Evolutionary conservation across 1,140 invertebrate species (phyloP).

Genomic region (Platorchestia sp.): DNA sequence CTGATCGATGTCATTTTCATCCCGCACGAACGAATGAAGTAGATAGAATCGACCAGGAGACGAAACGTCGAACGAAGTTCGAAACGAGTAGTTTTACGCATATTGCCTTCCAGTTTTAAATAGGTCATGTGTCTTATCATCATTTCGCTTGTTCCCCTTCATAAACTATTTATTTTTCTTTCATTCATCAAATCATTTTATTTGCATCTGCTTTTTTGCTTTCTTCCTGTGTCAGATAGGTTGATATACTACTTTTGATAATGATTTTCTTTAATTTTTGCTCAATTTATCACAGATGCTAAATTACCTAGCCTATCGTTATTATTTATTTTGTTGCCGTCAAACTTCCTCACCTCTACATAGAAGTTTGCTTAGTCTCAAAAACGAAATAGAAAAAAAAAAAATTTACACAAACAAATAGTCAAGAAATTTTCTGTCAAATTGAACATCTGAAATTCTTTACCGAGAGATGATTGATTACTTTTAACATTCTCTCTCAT

Average conservation of each 20-base stretch:
- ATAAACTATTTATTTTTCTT: background rate
- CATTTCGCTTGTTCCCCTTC: background rate
- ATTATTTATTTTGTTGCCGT: background rate
- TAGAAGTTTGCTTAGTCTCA: background rate
- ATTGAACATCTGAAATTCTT: background rate
- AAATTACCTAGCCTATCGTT: background rate
- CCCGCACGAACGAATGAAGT: background rate
- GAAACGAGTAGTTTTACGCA: conserved; percentile 5
- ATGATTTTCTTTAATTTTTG: background rate
- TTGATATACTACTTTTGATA: background rate
- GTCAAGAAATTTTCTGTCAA: background rate
- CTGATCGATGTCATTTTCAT: background rate
- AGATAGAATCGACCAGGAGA: background rate
- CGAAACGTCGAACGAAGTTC: conserved; percentile 19
- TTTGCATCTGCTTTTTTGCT: background rate
- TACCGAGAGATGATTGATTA: background rate
- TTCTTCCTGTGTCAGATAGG: background rate
- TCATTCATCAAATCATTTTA: background rate
- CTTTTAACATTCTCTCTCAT: background rate
- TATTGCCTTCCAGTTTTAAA: background rate
- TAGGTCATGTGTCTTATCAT: background rate
- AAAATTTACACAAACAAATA: background rate
- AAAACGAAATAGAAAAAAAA: background rate
- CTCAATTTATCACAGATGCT: background rate
- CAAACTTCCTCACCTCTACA: background rate